Evolutionary conservation across 2,888 invertebrate genomes (phyloP), one percentile per base, ranked within the genome.

Genomic region (Chloromyia formosa): DNA sequence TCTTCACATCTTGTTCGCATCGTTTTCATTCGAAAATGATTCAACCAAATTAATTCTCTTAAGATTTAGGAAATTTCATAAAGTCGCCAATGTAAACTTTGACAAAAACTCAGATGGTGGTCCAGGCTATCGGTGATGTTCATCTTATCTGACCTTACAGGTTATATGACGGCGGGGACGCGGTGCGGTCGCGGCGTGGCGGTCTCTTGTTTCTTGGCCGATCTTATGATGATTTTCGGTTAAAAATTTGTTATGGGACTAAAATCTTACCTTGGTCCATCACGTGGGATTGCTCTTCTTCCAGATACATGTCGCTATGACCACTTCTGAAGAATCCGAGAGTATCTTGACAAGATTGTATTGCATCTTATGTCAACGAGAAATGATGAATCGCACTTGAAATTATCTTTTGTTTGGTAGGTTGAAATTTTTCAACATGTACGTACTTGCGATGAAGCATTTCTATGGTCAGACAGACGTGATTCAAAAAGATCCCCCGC

Each of bases 141-240:
- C 71, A 71, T 71, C 71, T 40, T 40, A 71, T 71, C 56, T 71
- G 58, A 71, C 71, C 71, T 40, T 42, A 40, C 40, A 58, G 71
- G 35, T 56, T 71, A 56, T 56, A 71, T 27, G 71, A 58, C 40
- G 49, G 27, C 7, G 3, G 27, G 3, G 66, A 45, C 27, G 60
- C 14, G n/a, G 27, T 0, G 20, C n/a, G n/a, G 27, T 35, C 27
- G 27, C 27, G 66, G 66, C 27, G 60, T 22, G n/a, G 27, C 1
- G 20, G 66, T 71, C 58, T 71, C 71, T 71, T 71, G 56, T 71
- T 71, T 66, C 23, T 20, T 9, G 40, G 18, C 40, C 40, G 22
- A 71, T 56, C 71, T 58, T 40, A 18, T 40, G 58, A 18, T 5
- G 9, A 27, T 71, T 69, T 71, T 71, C 20, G 56, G 35, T 18